Conservation (phyloP, 1,140 invertebrate genomes). For the Littorina saxatilis region DNA sequence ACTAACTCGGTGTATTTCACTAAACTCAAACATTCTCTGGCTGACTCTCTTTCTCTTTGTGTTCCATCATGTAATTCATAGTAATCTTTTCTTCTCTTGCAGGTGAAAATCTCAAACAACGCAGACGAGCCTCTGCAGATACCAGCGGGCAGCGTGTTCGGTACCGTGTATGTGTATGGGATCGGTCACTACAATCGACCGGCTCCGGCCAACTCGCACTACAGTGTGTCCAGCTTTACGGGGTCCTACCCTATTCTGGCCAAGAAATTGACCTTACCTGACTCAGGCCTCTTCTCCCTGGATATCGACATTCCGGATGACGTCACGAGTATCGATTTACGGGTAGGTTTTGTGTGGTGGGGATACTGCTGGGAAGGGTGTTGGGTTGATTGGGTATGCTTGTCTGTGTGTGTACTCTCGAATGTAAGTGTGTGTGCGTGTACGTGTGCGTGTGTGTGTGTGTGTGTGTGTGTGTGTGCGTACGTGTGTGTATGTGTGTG, state of each 20-base stretch:
- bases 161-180: conserved; percentile 30
- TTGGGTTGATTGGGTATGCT: neutral
- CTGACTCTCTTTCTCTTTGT: no score
- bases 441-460: neutral
- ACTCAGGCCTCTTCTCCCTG: conserved; percentile 24
- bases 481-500: neutral
- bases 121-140: conserved; percentile 27
- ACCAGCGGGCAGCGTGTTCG: conserved; percentile 3
- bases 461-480: neutral
- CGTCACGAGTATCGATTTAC: conserved; percentile 12
- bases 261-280: conserved; percentile 12
- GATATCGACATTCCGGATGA: conserved; percentile 30
- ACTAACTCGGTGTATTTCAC: no score
- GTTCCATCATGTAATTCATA: no score
- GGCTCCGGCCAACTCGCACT: neutral
- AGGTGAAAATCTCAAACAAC: conserved; percentile 21
- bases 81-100: no score
- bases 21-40: no score
- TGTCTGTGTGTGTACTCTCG: neutral
- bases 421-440: neutral
- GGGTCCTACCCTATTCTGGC: conserved; percentile 31
- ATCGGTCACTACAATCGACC: conserved; percentile 24
- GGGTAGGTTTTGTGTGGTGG: neutral
- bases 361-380: neutral
- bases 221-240: neutral